These are phyloP conservation scores for Tachysurus vachellii DNA, from an alignment of 2,113 vertebrate species.

Conservation along the genomic window DNA sequence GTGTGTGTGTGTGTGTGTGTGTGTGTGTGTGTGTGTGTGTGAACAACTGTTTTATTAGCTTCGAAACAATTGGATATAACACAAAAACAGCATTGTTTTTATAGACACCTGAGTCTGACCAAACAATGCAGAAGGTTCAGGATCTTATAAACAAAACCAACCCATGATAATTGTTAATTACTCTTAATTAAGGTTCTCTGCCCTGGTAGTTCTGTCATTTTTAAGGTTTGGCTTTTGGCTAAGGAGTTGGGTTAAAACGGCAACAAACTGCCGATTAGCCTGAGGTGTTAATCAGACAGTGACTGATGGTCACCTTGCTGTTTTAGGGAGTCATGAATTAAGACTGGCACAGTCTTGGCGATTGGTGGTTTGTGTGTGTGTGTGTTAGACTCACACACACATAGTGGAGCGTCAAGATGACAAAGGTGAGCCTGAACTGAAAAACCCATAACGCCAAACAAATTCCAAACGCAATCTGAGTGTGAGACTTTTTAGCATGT, in stretches of 20 bases:
- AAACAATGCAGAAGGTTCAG: constrained; percentile 25
- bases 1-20: too few relatives aligned
- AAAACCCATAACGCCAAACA: not conserved
- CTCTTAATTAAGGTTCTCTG: not conserved
- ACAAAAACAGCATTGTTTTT: constrained; percentile 31
- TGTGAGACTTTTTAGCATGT: not conserved
- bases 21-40: too few relatives aligned
- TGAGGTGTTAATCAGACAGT: constrained; percentile 38
- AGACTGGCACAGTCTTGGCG: constrained; percentile 3
- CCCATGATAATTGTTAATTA: not conserved
- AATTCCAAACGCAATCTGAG: not conserved
- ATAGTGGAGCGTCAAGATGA: not conserved
- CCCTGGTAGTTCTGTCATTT: constrained; percentile 22
- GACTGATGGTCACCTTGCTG: constrained; percentile 24
- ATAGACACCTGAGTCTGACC: constrained; percentile 22
- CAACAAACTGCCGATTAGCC: constrained; percentile 18
- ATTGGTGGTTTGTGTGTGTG: not conserved
- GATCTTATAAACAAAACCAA: not conserved
- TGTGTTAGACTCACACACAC: not conserved
- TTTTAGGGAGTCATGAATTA: not conserved
- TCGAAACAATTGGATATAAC: constrained; percentile 42
- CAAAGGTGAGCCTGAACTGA: not conserved
- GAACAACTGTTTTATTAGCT: constrained; percentile 47
- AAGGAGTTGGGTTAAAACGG: constrained; percentile 4
- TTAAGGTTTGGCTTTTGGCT: constrained; percentile 10